phyloP scores from a whole-genome alignment of 1,140 invertebrate species.

The Calephelis virginiensis region DNA sequence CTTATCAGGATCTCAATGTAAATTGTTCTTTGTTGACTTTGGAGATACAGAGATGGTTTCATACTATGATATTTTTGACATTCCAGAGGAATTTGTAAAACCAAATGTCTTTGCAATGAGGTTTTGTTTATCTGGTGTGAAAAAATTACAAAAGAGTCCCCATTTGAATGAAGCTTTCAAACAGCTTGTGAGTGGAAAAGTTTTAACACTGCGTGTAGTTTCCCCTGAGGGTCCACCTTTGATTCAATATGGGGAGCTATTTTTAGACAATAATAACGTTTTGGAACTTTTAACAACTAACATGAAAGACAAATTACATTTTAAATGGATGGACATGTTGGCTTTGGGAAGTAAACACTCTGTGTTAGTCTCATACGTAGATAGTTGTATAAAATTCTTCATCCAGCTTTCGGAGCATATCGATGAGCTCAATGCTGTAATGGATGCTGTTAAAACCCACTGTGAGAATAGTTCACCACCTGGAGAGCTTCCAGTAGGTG shows the following conservation, averaged over 20 bases:
- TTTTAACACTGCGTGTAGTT: constrained; percentile 82
- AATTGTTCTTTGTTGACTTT: constrained; percentile 88
- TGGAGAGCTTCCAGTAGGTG: constrained; percentile 77
- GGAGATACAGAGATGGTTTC: constrained; percentile 85
- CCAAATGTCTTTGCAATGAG: constrained; percentile 86
- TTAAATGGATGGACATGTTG: constrained; percentile 72
- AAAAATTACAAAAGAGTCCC: constrained; percentile 81
- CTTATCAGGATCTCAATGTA: constrained; percentile 79
- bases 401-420: constrained; percentile 82
- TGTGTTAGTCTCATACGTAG: constrained; percentile 84
- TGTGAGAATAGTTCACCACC: constrained; percentile 65
- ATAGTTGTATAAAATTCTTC: constrained; percentile 85
- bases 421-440: constrained; percentile 77
- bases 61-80: constrained; percentile 84
- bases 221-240: constrained; percentile 83
- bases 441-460: constrained; percentile 75
- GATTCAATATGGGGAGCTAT: constrained; percentile 85
- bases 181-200: constrained; percentile 80
- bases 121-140: constrained; percentile 84
- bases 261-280: constrained; percentile 78
- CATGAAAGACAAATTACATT: constrained; percentile 70
- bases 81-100: constrained; percentile 84
- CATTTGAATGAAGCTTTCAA: constrained; percentile 85
- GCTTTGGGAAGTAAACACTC: constrained; percentile 72
- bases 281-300: constrained; percentile 75